phyloP scores from a whole-genome alignment of 2,888 invertebrate genomes.

The Sisyra nigra region DNA sequence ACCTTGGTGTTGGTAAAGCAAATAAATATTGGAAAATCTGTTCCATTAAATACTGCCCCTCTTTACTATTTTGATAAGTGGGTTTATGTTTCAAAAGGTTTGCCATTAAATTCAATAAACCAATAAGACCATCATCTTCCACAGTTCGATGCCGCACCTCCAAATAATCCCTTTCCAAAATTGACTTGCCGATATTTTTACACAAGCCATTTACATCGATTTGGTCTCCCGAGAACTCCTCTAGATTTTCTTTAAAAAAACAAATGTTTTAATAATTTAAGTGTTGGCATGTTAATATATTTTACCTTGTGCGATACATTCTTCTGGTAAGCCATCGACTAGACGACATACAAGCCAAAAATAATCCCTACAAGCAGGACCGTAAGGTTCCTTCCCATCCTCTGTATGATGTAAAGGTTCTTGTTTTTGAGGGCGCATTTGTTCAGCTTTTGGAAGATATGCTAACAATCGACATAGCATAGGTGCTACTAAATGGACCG shows the following conservation, averaged over 20 bases:
- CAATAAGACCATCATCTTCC: slow-evolving; percentile 84
- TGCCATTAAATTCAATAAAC: slow-evolving; percentile 71
- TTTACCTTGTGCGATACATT: slow-evolving; percentile 33
- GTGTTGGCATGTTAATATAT: neutral
- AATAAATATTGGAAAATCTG: slow-evolving; percentile 77
- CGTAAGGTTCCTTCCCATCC: slow-evolving; percentile 87
- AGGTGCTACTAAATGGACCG: slow-evolving; percentile 54
- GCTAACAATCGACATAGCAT: slow-evolving; percentile 65
- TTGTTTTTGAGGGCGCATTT: slow-evolving; percentile 52
- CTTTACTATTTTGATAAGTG: slow-evolving; percentile 65
- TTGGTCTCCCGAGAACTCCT: slow-evolving; percentile 34
- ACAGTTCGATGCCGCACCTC: slow-evolving; percentile 66
- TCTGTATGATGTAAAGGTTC: slow-evolving; percentile 45
- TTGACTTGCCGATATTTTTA: slow-evolving; percentile 52
- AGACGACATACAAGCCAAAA: slow-evolving; percentile 84
- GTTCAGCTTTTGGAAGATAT: slow-evolving; percentile 69
- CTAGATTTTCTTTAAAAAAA: slow-evolving; percentile 30
- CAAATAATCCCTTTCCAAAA: slow-evolving; percentile 62
- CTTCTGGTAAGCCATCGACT: slow-evolving; percentile 71
- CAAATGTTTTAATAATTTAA: slow-evolving; percentile 2
- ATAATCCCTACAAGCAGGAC: slow-evolving; percentile 86
- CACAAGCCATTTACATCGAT: slow-evolving; percentile 52
- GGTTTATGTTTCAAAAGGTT: slow-evolving; percentile 80
- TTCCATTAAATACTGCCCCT: slow-evolving; percentile 33
- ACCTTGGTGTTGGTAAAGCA: slow-evolving; percentile 72